phyloP scores from a whole-genome alignment of 2,797 vertebrate genomes.

The Clarias fuscus region DNA sequence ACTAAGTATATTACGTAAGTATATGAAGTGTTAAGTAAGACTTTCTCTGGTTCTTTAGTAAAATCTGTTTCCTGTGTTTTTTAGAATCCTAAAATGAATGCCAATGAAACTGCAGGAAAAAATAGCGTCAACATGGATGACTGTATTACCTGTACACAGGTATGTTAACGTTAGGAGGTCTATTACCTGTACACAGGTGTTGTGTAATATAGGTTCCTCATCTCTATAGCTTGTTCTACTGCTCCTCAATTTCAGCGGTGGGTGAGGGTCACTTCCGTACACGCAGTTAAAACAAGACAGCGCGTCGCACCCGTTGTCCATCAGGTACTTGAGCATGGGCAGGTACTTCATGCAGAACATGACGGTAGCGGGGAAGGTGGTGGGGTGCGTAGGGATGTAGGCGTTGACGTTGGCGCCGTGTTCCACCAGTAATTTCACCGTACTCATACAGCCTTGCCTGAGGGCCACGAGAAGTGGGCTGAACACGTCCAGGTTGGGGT shows the following conservation, averaged over 20 bases:
- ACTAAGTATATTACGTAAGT: not conserved
- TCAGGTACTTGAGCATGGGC: slow-evolving; percentile 84
- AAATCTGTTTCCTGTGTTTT: not conserved
- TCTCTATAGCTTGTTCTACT: slow-evolving; percentile 41
- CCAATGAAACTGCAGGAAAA: not conserved
- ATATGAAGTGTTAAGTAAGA: no score
- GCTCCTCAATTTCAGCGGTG: slow-evolving; percentile 67
- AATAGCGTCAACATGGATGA: not conserved
- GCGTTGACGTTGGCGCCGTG: slow-evolving; percentile 87
- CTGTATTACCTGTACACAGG: slow-evolving; percentile 60
- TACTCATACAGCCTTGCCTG: slow-evolving; percentile 79
- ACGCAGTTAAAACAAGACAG: slow-evolving; percentile 84
- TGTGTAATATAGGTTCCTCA: not conserved
- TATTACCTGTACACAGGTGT: slow-evolving; percentile 71
- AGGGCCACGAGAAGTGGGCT: slow-evolving; percentile 87
- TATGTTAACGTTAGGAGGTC: not conserved
- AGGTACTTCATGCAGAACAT: slow-evolving; percentile 93
- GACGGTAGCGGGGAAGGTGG: slow-evolving; percentile 87
- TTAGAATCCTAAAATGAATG: not conserved
- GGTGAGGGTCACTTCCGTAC: slow-evolving; percentile 81
- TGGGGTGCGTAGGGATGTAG: slow-evolving; percentile 83
- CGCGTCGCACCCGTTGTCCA: slow-evolving; percentile 87
- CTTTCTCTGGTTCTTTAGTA: not conserved
- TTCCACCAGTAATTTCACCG: slow-evolving; percentile 81
- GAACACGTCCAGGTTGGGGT: slow-evolving; percentile 88